Conservation (phyloP, 2,113 vertebrate species). For the Tor tambroides region DNA sequence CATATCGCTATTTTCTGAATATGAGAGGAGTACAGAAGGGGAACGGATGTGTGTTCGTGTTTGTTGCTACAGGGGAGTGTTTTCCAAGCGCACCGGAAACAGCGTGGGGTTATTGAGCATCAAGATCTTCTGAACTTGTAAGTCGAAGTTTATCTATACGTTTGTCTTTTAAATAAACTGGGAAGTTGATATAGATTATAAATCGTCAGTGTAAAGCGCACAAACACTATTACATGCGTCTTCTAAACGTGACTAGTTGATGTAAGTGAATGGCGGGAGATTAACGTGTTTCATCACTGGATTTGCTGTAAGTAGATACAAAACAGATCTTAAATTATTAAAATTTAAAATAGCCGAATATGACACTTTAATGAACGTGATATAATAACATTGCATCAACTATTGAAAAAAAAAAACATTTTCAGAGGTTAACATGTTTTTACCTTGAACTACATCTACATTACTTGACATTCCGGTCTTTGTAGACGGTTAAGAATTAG, state of each 20-base stretch:
- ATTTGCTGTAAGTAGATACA: neutral
- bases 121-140: neutral
- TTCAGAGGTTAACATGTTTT: neutral
- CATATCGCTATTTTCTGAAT: neutral
- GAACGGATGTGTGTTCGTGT: neutral
- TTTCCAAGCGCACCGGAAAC: conserved; percentile 68
- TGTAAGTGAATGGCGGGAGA: conserved; percentile 17
- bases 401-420: neutral
- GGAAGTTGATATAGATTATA: neutral
- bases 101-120: conserved; percentile 62
- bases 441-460: neutral
- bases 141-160: conserved; percentile 3
- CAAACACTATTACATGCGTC: too few species aligned
- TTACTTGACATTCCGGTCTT: neutral
- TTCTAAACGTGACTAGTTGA: neutral
- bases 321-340: neutral
- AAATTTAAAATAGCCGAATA: neutral
- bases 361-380: neutral
- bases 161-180: conserved; percentile 1
- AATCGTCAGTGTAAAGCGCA: neutral
- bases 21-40: neutral
- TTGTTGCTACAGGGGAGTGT: conserved; percentile 32
- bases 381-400: neutral
- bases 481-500: neutral
- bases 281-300: conserved; percentile 23